Evolutionary conservation across 2,888 invertebrate species (phyloP), one percentile per base, ranked within the genome.

Genomic region (Drosophila mulleri): DNA sequence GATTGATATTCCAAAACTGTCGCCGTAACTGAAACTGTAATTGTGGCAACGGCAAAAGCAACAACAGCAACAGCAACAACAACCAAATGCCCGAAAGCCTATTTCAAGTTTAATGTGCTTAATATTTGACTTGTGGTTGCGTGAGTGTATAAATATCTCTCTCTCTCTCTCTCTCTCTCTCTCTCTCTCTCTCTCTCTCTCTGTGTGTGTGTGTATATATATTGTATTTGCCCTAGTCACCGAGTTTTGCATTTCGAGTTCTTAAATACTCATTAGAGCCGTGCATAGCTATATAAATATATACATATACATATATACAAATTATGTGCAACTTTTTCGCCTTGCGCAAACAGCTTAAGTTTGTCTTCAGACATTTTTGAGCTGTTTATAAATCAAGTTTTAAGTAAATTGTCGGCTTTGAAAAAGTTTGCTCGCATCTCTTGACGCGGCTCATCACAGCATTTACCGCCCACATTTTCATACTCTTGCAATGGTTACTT

Each of bases 1-100:
- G 89, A 87, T 86, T 87, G 89, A 88, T 88, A 83, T 83, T 76
- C 84, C 75, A 67, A 75, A 78, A 86, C 69, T 80, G 86, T 78
- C 62, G 47, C 68, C 63, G 68, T 78, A 64, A 59, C 71, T 60
- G 41, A 44, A 67, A 26, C 53, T 76, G 74, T 76, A 73, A 78
- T 73, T 65, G 78, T 68, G 65, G 53, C 60, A 62, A 58, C 42
- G 56, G 60, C 71, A 64, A 52, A 37, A 16, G 8, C 37, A 53
- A 23, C 53, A 39, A 7, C 26, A 26, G 5, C 26, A 26, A 7
- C 26, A 26, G 6, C 26, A 26, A 26, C 26, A 5, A 26, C 26
- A 26, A 26, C 53, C 11, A 53, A 63, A 16, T 72, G 59, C 63
- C 75, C 57, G n/a, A 60, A 67, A 72, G 73, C 78, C 42, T 20